Evolutionary conservation across 1,140 invertebrate species (phyloP), one percentile per base, ranked within the genome.

Genomic region (Drosophila lini): DNA sequence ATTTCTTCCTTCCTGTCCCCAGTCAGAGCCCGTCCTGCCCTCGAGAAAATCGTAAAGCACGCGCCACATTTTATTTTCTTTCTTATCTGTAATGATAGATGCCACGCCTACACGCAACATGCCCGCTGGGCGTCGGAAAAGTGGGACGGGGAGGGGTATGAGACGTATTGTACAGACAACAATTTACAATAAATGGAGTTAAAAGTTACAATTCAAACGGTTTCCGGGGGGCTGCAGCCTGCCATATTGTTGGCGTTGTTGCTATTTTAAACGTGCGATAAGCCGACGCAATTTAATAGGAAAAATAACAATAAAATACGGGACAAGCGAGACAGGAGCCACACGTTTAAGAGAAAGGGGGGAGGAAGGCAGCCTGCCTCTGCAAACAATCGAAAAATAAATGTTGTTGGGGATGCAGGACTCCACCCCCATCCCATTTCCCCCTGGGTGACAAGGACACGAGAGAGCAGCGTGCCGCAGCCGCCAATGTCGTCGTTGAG

Each of bases 151-250:
- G 2, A 11, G 19, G 56, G 55, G 56, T 31, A 5, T 19, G 34
- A 38, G 52, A 38, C n/a, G 47, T 67, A 53, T 67, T 67, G 61
- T 67, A 63, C 67, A 58, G 68, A 70, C 83, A 78, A 89, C 80
- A 89, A 89, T 89, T 89, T 83, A 89, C 80, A 89, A 89, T 89
- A 89, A 89, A 89, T 89, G 84, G 80, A 89, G 84, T 89, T 89
- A 89, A 89, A 89, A 89, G 80, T 89, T 89, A 84, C 78, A 89
- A 89, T 89, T 84, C 84, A 81, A 89, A 89, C 57, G 78, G 22
- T 59, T 73, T 71, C 69, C 44, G 65, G 36, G 69, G 52, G 50
- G 25, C 63, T 59, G n/a, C 47, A 8, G 28, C 7, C 7, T 41
- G 67, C 42, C 55, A 47, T 61, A 28, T 47, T 65, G 69, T 86